Evolutionary conservation across 1,140 invertebrate genomes (phyloP), one percentile per base, ranked within the genome.

Genomic region (Achatina immaculata): DNA sequence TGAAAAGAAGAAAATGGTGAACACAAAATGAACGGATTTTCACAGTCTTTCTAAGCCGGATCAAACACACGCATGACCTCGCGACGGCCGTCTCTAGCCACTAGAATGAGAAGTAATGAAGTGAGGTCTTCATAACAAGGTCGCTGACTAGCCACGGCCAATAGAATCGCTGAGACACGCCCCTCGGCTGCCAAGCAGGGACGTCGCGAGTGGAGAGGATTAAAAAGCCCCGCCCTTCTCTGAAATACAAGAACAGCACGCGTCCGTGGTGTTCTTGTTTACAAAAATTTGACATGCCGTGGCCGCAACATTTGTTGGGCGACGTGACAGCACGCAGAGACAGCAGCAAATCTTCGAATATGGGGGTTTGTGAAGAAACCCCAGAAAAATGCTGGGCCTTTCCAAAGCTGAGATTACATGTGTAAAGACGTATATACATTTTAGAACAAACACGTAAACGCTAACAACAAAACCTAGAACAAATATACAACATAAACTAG

Each of bases 1-100:
- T 71, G 66, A 69, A 16, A 11, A 40, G 21, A 74, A 45, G n/a
- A 21, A 51, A 74, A 51, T 11, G 72, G 72, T n/a, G 43, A 51
- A 51, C 14, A n/a, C 38, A 40, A 42, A 19, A 7, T 28, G 31
- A 38, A 14, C 43, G 71, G 66, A 71, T 62, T 62, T 62, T 34
- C 72, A 42, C 14, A 74, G 72, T 74, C 72, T 74, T 36, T 73
- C 69, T 74, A 74, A 74, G 72, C 72, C 72, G 72, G 72, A 74
- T 74, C 72, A 74, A 74, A 24, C 72, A 24, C 72, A 74, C 45
- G 72, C 72, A 48, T 51, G 42, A 74, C 42, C 45, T 45, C 42
- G 42, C 31, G 42, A 51, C 14, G 58, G 38, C 76, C 14, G 62
- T 40, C 43, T 78, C 38, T 78, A 78, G 55, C 55, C 58, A 66